phyloP scores from a whole-genome alignment of 2,113 vertebrate genomes.

The Mesoclemmys tuberculata region DNA sequence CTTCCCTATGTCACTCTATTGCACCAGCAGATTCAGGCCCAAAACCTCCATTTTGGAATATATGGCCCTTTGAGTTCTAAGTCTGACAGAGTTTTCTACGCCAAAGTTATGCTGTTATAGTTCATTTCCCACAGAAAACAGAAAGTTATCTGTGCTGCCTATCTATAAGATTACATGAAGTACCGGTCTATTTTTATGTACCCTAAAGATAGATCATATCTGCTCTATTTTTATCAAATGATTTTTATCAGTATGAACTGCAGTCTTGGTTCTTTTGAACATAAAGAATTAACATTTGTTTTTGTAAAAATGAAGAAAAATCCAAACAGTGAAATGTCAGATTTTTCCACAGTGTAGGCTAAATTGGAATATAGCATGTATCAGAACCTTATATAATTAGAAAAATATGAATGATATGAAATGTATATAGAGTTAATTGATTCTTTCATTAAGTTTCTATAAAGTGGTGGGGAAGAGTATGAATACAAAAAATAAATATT shows the following conservation, averaged over 20 bases:
- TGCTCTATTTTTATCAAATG: not conserved
- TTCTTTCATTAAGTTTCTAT: not conserved
- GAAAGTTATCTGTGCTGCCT: fast-evolving
- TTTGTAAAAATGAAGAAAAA: not conserved
- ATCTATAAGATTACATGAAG: not conserved
- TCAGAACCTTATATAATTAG: not conserved
- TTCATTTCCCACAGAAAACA: not conserved
- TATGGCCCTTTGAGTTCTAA: not conserved
- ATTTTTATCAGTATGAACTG: not conserved
- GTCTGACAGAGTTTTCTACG: not conserved
- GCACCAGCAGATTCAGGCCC: not conserved
- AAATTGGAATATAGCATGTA: not conserved
- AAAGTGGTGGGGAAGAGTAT: not conserved
- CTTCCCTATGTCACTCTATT: not conserved
- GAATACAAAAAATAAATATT: not conserved
- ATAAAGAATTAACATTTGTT: not conserved
- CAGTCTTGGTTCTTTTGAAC: not conserved
- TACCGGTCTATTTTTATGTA: not conserved
- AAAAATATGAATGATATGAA: not conserved
- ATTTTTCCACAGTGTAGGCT: not conserved
- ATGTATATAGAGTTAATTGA: not conserved
- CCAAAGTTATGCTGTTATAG: not conserved
- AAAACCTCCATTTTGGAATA: not conserved
- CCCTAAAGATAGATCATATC: not conserved
- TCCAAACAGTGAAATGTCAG: not conserved